phyloP scores from a whole-genome alignment of 2,888 invertebrate genomes.

The Melanophora roralis region DNA sequence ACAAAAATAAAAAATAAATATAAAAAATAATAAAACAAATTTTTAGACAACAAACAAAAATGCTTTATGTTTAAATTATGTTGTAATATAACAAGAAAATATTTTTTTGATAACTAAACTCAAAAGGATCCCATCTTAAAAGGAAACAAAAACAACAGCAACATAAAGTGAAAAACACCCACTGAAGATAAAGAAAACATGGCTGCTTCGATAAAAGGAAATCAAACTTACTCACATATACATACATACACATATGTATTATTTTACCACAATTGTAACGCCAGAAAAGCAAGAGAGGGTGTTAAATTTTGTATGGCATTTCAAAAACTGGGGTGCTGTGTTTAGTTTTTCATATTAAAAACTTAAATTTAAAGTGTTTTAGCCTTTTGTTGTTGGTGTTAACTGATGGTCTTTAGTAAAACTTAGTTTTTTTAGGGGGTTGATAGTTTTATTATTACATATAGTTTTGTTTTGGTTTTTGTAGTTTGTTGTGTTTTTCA shows the following conservation, averaged over 20 bases:
- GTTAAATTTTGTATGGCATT: background rate
- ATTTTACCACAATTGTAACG: conserved; percentile 6
- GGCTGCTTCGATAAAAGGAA: conserved; percentile 44
- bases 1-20: conserved; percentile 28
- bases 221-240: background rate
- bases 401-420: background rate
- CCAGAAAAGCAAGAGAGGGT: background rate
- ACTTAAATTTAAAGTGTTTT: conserved; percentile 50
- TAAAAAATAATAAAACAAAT: conserved; percentile 15
- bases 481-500: background rate
- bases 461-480: conserved; percentile 49
- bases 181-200: conserved; percentile 56
- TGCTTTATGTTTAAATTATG: conserved; percentile 35
- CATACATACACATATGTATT: background rate
- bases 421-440: background rate
- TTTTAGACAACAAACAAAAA: background rate
- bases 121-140: conserved; percentile 21
- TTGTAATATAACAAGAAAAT: conserved; percentile 55
- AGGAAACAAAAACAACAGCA: conserved; percentile 8
- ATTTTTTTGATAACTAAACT: conserved; percentile 26
- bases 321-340: conserved; percentile 18
- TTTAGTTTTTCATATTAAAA: conserved; percentile 22
- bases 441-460: conserved; percentile 25
- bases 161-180: conserved; percentile 29
- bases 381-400: conserved; percentile 29